These are phyloP conservation scores for Brachirus orientalis DNA, from an alignment of 2,113 vertebrate species.

Conservation along the genomic window DNA sequence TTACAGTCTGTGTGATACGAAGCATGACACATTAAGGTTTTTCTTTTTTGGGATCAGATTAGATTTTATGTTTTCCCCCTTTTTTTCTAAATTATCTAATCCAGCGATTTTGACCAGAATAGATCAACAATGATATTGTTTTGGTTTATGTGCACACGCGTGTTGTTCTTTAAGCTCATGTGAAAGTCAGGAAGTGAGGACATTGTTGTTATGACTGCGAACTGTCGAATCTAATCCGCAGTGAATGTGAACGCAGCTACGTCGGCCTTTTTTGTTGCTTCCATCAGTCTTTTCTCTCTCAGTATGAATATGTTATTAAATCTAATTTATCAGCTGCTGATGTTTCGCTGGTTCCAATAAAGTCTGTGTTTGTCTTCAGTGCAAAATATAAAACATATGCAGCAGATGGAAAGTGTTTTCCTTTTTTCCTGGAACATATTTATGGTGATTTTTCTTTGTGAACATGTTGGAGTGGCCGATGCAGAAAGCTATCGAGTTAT, in stretches of 20 bases:
- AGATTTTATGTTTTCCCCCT: no score
- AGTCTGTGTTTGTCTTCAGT: constrained; percentile 8
- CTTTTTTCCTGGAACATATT: constrained; percentile 10
- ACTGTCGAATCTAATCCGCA: no score
- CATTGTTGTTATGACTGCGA: no score
- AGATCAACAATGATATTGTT: no score
- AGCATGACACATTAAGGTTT: no score
- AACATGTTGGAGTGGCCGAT: constrained; percentile 6
- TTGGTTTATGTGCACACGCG: no score
- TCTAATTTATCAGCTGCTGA: constrained; percentile 20
- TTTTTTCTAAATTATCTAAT: no score
- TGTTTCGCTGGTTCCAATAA: constrained; percentile 23
- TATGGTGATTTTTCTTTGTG: not conserved
- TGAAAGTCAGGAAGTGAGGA: no score
- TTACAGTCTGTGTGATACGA: no score
- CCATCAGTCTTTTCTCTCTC: constrained; percentile 9
- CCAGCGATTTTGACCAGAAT: no score
- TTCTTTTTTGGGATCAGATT: no score
- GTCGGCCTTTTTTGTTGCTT: not conserved
- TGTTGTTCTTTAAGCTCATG: no score
- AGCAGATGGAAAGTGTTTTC: constrained; percentile 44
- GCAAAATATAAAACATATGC: constrained; percentile 51
- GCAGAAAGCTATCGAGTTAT: constrained; percentile 14
- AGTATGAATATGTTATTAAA: constrained; percentile 2
- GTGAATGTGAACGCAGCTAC: not conserved